Base-by-base conservation (phyloP, 2,888 invertebrate genomes). In the Exocentrus adspersus region DNA sequence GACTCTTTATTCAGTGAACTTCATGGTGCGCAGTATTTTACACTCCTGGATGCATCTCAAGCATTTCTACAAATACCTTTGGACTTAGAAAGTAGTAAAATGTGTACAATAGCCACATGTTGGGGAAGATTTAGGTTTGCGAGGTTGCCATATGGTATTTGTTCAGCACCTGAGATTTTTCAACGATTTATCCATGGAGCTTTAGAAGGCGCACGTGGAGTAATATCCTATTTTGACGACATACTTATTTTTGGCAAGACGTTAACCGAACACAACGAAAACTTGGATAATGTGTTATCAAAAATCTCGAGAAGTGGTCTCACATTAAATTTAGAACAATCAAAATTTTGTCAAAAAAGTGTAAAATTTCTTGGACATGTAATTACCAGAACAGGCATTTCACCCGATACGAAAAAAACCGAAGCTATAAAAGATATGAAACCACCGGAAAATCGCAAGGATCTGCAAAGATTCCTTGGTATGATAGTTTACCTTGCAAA, bases 101-200 rank as follows among this genome's bases (percentile, higher is more conserved):
- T 52, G 10, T 52, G 37, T 17, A 52, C 37, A 6, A 37, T 52
- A 1, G 19, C 52, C 14, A 52, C 52, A 2, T 14, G 52, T 30
- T 52, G 52, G 12, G 32, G 17, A n/a, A 52, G 20, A 28, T 50
- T 24, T 43, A 58, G 65, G 1, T 65, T 62, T 53, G 28, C 59
- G n/a, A 24, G 65, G n/a, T 54, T 65, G 10, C 62, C 65, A 1
- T 69, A 59, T 59, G 67, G 61, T 5, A 32, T 64, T 16, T 45
- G 41, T 6, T 60, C 62, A 7, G 59, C 53, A 10, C 59, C 62
- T n/a, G 52, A 62, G 24, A 14, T 65, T 4, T 57, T 58, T 41
- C 52, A 65, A 21, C 12, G 24, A 28, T 62, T 19, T 37, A 58
- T 65, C 4, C 43, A 50, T 42, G 56, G 62, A 21, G 30, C 45